Percentiles rank a stretch among this genome's conserved stretches.
Evolutionary conservation across 2,113 vertebrate species (phyloP).

Genomic region (Anguilla rostrata): DNA sequence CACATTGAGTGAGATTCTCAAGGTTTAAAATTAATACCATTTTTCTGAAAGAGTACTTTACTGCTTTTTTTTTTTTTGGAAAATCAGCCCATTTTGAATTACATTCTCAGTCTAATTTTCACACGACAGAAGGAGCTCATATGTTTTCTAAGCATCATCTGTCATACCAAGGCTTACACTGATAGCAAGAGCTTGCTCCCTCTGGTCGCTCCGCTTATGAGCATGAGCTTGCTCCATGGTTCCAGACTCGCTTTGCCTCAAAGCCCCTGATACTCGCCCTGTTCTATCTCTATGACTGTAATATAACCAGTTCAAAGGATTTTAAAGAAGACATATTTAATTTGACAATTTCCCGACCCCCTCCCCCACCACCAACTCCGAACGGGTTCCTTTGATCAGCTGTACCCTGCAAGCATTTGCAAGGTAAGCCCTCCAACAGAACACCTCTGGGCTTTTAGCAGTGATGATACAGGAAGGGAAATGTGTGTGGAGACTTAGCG

Average conservation of each 20-base stretch:
- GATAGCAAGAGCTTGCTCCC: neutral
- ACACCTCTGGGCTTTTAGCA: neutral
- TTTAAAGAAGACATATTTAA: neutral
- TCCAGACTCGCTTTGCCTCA: neutral
- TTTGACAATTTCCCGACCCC: neutral
- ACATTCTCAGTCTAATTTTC: neutral
- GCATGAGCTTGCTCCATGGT: neutral
- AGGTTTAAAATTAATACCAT: neutral
- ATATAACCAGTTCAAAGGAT: neutral
- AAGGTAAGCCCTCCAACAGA: neutral
- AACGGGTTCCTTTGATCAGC: neutral
- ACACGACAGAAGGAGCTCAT: neutral
- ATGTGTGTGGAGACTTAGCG: neutral
- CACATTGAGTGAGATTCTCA: too few relatives aligned
- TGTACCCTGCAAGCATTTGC: neutral
- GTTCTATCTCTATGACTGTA: neutral
- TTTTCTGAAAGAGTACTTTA: neutral
- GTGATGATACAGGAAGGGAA: neutral
- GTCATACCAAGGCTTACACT: neutral
- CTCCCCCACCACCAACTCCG: neutral
- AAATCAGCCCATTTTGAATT: slow-evolving; percentile 1
- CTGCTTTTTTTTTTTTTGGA: neutral
- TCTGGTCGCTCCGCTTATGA: too few relatives aligned
- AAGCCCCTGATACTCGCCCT: neutral
- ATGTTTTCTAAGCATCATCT: neutral